Base-by-base conservation (phyloP, 2,888 invertebrate genomes). In the Rhamphomyia laevipes region DNA sequence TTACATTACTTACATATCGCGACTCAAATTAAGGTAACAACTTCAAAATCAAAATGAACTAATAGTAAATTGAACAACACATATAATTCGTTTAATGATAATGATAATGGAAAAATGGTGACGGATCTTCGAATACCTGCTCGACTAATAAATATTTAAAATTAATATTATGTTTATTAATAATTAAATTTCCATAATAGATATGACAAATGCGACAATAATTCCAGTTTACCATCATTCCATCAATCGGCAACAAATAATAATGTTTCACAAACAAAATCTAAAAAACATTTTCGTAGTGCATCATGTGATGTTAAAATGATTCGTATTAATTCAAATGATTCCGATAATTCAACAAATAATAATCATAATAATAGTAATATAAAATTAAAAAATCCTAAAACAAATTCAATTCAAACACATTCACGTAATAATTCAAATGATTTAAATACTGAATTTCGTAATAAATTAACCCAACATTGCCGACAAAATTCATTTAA, bases 381-480 rank as follows among this genome's bases (percentile, higher is more conserved):
- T 46, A 54, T 50, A 30, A 65, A 65, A 57, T 65, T 62, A 48
- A 65, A 65, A 48, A 67, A 66, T 57, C 55, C 67, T 12, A 69
- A 67, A 56, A 66, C 65, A 51, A 27, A 27, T 27, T 46, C 21
- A 42, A 59, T 67, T 48, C 64, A 66, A 54, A 62, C 70, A 51
- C 73, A 69, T 63, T 71, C 67, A 47, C 62, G 73, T 56, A 71
- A 71, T 47, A 68, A 71, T 58, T 73, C 73, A 15, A 63, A 67
- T 49, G 73, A 73, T 57, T 57, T 71, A 17, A 67, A 67, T 55
- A 50, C 51, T 35, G 64, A 64, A 51, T 59, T 63, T 43, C 62
- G 64, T 10, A 60, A 63, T 45, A 64, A 63, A 50, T 47, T 62
- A 4, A 62, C 65, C 18, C 65, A 66, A 18, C 65, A 66, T 43